A percentile compares a stretch with the other conserved stretches of the same genome.
phyloP scores from a whole-genome alignment of 2,888 invertebrate genomes.

The Heliconius ismenius region DNA sequence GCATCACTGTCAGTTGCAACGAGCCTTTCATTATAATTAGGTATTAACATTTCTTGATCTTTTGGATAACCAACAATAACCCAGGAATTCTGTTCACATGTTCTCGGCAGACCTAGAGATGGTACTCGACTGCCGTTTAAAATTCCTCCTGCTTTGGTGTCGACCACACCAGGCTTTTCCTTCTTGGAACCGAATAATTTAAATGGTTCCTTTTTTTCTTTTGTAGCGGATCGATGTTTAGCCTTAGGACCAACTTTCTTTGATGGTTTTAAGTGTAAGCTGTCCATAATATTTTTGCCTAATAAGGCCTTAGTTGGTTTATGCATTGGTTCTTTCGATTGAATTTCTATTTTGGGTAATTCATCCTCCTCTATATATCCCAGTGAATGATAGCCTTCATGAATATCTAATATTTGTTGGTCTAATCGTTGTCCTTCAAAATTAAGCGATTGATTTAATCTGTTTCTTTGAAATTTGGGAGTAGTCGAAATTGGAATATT shows the following conservation, averaged over 20 bases:
- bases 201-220: slow-evolving; percentile 70
- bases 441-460: slow-evolving; percentile 76
- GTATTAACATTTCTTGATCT: slow-evolving; percentile 69
- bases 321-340: slow-evolving; percentile 61
- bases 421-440: slow-evolving; percentile 75
- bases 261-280: slow-evolving; percentile 73
- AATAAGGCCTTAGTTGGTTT: slow-evolving; percentile 72
- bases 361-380: slow-evolving; percentile 74
- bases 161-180: slow-evolving; percentile 64
- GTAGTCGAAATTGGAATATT: slow-evolving; percentile 62
- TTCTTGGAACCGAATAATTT: slow-evolving; percentile 70
- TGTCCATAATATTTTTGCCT: slow-evolving; percentile 77
- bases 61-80: slow-evolving; percentile 72
- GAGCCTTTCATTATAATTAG: slow-evolving; percentile 72
- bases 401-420: slow-evolving; percentile 77
- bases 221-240: slow-evolving; percentile 69
- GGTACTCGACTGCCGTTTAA: slow-evolving; percentile 72
- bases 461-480: slow-evolving; percentile 77
- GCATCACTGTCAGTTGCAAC: slow-evolving; percentile 59
- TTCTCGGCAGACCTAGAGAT: slow-evolving; percentile 70
- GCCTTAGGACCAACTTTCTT: slow-evolving; percentile 76
- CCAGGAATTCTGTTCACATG: slow-evolving; percentile 70
- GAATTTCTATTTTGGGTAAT: slow-evolving; percentile 52
- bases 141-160: slow-evolving; percentile 66
- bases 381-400: slow-evolving; percentile 75